Evolutionary conservation across 2,113 vertebrate genomes (phyloP).

Genomic region (Camelus dromedarius): DNA sequence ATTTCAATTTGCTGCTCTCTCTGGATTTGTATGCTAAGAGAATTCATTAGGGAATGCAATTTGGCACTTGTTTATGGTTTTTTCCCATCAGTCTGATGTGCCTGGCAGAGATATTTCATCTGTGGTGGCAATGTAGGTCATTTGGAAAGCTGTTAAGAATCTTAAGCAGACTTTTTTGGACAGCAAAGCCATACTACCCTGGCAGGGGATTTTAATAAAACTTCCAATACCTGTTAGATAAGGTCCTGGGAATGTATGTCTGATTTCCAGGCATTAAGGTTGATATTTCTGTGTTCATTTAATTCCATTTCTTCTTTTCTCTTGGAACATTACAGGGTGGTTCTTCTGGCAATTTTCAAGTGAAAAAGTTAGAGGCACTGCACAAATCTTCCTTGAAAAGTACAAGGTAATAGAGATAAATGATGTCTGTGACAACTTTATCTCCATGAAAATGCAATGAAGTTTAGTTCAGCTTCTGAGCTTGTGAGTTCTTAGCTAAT

Average conservation of each 20-base stretch:
- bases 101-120: neutral
- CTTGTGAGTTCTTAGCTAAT: neutral
- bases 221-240: neutral
- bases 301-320: neutral
- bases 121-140: neutral
- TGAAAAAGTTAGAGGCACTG: neutral
- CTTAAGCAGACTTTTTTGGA: neutral
- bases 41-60: conserved; percentile 17
- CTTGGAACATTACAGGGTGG: neutral
- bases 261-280: neutral
- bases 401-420: neutral
- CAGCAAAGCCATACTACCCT: neutral
- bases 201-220: neutral
- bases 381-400: neutral
- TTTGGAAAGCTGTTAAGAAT: conserved; percentile 9
- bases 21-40: neutral
- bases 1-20: neutral
- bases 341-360: neutral
- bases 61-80: neutral
- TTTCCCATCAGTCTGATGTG: neutral
- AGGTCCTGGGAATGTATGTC: neutral
- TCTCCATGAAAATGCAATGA: neutral
- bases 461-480: neutral
- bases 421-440: neutral
- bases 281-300: neutral